These are phyloP conservation scores for Dryomyza anilis DNA, from an alignment of 2,888 invertebrate species.

Conservation along the genomic window DNA sequence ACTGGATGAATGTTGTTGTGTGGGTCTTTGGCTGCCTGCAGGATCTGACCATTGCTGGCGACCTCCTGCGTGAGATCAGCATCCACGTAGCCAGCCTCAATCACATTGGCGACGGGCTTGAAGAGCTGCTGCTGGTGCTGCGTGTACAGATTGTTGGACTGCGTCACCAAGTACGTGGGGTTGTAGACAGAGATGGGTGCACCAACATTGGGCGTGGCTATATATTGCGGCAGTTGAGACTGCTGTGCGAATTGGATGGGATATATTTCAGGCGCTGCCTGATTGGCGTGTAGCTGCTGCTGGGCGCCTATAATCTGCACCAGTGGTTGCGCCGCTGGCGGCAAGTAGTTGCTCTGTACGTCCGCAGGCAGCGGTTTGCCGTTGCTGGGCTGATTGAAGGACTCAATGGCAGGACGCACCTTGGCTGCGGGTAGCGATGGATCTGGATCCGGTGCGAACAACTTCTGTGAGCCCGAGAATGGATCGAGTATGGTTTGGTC, in stretches of 20 bases:
- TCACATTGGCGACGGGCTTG: conserved; percentile 62
- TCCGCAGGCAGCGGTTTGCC: conserved; percentile 57
- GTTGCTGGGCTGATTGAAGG: conserved; percentile 62
- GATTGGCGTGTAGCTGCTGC: conserved; percentile 36
- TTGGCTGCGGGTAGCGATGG: conserved; percentile 61
- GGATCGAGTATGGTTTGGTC: conserved; percentile 59
- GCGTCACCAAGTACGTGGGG: conserved; percentile 58
- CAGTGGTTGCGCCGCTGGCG: conserved; percentile 51
- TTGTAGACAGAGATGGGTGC: conserved; percentile 57
- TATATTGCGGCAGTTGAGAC: conserved; percentile 56
- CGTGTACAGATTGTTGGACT: conserved; percentile 59
- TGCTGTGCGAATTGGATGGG: conserved; percentile 61
- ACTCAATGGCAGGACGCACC: conserved; percentile 58
- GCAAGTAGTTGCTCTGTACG: conserved; percentile 52
- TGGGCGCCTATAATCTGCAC: conserved; percentile 58
- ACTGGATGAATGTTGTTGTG: conserved; percentile 52
- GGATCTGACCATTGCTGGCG: conserved; percentile 59
- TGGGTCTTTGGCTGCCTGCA: conserved; percentile 55
- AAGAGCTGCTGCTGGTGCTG: conserved; percentile 62
- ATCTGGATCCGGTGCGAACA: conserved; percentile 64
- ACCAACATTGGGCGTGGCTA: conserved; percentile 49
- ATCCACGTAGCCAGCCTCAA: conserved; percentile 49
- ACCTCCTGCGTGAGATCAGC: conserved; percentile 57
- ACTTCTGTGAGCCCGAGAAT: conserved; percentile 59
- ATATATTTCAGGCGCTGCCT: conserved; percentile 62